These are phyloP conservation scores for Laterallus jamaicensis DNA, from an alignment of 2,113 vertebrate genomes.

Conservation along the genomic window DNA sequence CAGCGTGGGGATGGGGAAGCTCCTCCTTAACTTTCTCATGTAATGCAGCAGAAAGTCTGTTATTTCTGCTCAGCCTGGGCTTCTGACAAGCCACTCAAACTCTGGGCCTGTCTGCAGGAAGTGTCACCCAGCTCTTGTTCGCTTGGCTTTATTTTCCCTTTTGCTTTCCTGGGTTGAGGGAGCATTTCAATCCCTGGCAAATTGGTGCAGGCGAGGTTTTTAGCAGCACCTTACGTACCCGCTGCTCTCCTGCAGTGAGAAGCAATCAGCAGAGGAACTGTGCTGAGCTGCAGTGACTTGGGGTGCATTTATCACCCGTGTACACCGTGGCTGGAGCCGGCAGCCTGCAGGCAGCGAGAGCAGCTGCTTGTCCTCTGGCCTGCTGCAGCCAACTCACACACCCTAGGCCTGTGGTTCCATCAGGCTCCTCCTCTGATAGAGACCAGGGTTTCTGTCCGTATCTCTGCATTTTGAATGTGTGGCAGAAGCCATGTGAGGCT, in stretches of 20 bases:
- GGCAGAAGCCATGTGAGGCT: background rate
- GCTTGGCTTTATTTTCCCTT: background rate
- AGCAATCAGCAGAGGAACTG: background rate
- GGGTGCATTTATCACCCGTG: fast-evolving
- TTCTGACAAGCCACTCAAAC: background rate
- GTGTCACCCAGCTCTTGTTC: background rate
- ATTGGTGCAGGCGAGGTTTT: background rate
- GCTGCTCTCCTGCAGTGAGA: background rate
- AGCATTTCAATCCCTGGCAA: background rate
- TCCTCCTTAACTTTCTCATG: background rate
- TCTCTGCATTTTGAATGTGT: background rate
- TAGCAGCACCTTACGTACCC: background rate
- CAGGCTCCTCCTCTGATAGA: background rate
- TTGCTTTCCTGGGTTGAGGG: too few species aligned
- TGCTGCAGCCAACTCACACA: fast-evolving
- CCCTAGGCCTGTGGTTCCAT: background rate
- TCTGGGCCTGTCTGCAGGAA: background rate
- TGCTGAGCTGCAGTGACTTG: background rate
- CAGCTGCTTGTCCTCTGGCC: background rate
- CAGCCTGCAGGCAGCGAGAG: background rate
- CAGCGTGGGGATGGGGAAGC: background rate
- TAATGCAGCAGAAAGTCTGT: background rate
- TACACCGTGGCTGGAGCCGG: background rate
- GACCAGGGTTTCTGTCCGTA: background rate
- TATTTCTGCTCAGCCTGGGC: background rate